Percentiles rank a stretch among this genome's conserved stretches.
Evolutionary conservation across 30 jellyfish, hydroid and myxozoan species (phyloP).

Genomic region (Phacellophora camtschatica): DNA sequence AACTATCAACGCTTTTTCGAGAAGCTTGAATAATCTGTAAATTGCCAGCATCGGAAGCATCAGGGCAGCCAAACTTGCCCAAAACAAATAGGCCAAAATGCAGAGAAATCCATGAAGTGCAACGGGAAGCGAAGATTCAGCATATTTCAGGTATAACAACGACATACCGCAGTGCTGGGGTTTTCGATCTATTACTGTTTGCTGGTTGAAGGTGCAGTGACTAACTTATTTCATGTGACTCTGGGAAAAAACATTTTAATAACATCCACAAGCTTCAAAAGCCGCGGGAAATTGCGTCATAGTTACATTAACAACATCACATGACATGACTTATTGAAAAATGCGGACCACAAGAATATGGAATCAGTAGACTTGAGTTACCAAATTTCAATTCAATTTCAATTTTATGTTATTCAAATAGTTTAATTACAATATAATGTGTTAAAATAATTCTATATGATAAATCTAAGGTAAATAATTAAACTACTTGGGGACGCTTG

Average conservation of each 20-base stretch:
- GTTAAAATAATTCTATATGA: too few species aligned
- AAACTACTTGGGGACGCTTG: too few species aligned
- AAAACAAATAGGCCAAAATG: conserved; percentile 87
- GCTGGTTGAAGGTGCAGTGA: too few species aligned
- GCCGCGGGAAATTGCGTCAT: conserved; percentile 33
- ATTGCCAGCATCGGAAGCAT: conserved; percentile 81
- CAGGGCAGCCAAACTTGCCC: conserved; percentile 90
- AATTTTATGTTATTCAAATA: too few species aligned
- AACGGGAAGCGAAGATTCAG: conserved; percentile 83
- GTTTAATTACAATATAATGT: too few species aligned
- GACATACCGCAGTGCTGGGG: too few species aligned
- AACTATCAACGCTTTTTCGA: conserved; percentile 68
- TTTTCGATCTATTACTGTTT: too few species aligned
- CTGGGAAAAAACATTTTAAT: conserved; percentile 20
- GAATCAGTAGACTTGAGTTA: neutral
- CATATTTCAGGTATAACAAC: conserved; percentile 78
- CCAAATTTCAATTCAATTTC: too few species aligned
- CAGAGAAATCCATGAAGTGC: conserved; percentile 91
- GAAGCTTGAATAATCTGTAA: conserved; percentile 59
- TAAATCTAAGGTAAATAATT: too few species aligned
- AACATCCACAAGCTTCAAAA: conserved; percentile 21
- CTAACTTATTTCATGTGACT: conserved; percentile 46
- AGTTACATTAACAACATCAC: conserved; percentile 51
- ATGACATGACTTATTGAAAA: neutral
- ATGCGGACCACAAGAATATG: conserved; percentile 18